These are phyloP conservation scores for Drosophila arawakana DNA, from an alignment of 1,140 invertebrate genomes.

Conservation along the genomic window DNA sequence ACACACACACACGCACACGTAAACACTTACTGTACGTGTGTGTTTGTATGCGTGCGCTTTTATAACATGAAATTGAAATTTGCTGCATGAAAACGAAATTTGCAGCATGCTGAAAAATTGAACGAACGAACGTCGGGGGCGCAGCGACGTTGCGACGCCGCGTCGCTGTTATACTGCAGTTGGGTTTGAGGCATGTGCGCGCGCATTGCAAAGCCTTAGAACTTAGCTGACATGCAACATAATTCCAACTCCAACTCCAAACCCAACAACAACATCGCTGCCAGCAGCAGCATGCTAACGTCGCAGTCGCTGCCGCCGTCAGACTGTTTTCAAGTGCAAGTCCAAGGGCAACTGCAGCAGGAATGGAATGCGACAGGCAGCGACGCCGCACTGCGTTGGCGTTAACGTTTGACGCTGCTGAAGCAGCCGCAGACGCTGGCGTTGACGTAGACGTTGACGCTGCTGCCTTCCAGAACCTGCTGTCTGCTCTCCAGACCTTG, in stretches of 20 bases:
- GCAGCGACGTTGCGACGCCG: constrained; percentile 4
- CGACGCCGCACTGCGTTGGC: constrained; percentile 29
- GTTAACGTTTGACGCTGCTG: constrained; percentile 17
- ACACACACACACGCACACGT: constrained; percentile 25
- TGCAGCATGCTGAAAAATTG: constrained; percentile 70
- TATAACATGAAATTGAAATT: constrained; percentile 82
- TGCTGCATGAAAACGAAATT: constrained; percentile 80
- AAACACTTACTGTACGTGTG: constrained; percentile 9
- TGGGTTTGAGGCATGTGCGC: constrained; percentile 44
- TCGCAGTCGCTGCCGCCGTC: constrained; percentile 26
- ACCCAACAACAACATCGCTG: not conserved
- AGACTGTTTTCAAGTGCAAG: constrained; percentile 79
- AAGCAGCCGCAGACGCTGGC: constrained; percentile 9
- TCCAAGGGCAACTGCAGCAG: constrained; percentile 78
- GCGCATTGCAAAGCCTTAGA: constrained; percentile 40
- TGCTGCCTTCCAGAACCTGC: constrained; percentile 55
- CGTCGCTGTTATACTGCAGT: constrained; percentile 20
- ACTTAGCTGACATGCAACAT: constrained; percentile 39
- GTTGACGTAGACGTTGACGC: constrained; percentile 17
- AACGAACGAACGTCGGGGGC: constrained; percentile 38
- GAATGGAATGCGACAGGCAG: constrained; percentile 48
- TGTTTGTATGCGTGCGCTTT: constrained; percentile 49
- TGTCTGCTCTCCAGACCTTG: constrained; percentile 73
- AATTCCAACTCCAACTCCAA: constrained; percentile 34
- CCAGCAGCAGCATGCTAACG: constrained; percentile 23